Evolutionary conservation across 2,888 invertebrate genomes (phyloP), one percentile per base, ranked within the genome.

Genomic region (Tridacna crocea): DNA sequence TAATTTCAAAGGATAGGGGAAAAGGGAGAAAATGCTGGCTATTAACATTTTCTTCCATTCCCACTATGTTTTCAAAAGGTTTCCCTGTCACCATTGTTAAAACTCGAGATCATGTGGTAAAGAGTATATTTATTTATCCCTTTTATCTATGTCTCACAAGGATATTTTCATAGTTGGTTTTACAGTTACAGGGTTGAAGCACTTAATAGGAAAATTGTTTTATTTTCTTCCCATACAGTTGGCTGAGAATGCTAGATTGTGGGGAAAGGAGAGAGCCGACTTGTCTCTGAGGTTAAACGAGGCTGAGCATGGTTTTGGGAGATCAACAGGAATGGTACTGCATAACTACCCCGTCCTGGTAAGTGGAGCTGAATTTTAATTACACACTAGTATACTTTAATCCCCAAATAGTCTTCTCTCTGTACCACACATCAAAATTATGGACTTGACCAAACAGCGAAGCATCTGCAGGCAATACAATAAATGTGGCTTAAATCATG

Each of bases 201-300:
- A n/a, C n/a, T n/a, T 36, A 36, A 36, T 8, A 36, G 8, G 36
- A 36, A 36, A 36, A 36, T 4, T 4, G 36, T 8, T 36, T 36
- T 36, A 36, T 36, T 36, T 36, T 36, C 8, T 8, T 36, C 36
- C 36, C 36, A 36, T 36, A 36, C 87, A 94, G 93, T 84, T 94
- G 78, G 88, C 90, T 15, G 92, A 93, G 51, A 94, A 93, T 87
- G 88, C 93, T 19, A 85, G 93, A 60, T 79, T 83, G n/a, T 94
- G 94, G 94, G 93, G 92, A n/a, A 90, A 89, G 75, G 94, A 94
- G 77, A 87, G 91, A 80, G 92, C 93, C 17, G 93, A 93, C 77
- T 80, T 94, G 82, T 83, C 84, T 63, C 86, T 92, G 27, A 84
- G 88, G 78, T 85, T 93, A 55, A 91, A 91, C 75, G 94, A 94